These are phyloP conservation scores for Scaptomyza montana DNA, from an alignment of 1,140 invertebrate genomes.

Conservation along the genomic window DNA sequence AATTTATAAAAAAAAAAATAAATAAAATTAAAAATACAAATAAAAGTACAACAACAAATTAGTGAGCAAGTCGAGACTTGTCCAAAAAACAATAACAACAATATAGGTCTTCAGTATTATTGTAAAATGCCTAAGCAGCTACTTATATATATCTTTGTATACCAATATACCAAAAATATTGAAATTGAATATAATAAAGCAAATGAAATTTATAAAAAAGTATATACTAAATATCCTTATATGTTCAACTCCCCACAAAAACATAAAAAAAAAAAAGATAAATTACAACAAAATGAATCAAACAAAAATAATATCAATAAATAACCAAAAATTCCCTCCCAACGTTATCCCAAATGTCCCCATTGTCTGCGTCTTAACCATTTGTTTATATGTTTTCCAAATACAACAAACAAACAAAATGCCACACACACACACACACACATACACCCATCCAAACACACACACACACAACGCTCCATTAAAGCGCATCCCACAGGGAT, in stretches of 20 bases:
- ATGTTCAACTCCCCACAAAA: conserved; percentile 63
- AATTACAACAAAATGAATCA: conserved; percentile 14
- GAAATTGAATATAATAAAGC: conserved; percentile 45
- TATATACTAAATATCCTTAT: conserved; percentile 72
- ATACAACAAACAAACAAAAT: conserved; percentile 59
- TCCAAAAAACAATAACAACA: conserved; percentile 35
- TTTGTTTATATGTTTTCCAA: conserved; percentile 84
- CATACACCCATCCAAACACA: conserved; percentile 44
- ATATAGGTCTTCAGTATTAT: conserved; percentile 42
- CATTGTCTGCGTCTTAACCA: conserved; percentile 86
- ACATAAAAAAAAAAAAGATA: conserved; percentile 37
- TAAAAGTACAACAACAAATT: conserved; percentile 43
- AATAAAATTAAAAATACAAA: not conserved
- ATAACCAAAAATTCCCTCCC: conserved; percentile 53
- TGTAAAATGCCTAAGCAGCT: conserved; percentile 41
- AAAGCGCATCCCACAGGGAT: conserved; percentile 38
- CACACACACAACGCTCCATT: conserved; percentile 50
- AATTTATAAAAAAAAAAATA: conserved; percentile 33
- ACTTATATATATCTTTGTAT: conserved; percentile 35
- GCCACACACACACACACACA: conserved; percentile 20
- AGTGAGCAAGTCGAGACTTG: conserved; percentile 39
- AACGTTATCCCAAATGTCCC: conserved; percentile 84
- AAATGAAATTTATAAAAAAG: conserved; percentile 54
- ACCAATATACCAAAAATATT: conserved; percentile 38
- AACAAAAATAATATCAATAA: conserved; percentile 27